Evolutionary conservation across 2,113 vertebrate genomes (phyloP).

Genomic region (Centrocercus urophasianus): DNA sequence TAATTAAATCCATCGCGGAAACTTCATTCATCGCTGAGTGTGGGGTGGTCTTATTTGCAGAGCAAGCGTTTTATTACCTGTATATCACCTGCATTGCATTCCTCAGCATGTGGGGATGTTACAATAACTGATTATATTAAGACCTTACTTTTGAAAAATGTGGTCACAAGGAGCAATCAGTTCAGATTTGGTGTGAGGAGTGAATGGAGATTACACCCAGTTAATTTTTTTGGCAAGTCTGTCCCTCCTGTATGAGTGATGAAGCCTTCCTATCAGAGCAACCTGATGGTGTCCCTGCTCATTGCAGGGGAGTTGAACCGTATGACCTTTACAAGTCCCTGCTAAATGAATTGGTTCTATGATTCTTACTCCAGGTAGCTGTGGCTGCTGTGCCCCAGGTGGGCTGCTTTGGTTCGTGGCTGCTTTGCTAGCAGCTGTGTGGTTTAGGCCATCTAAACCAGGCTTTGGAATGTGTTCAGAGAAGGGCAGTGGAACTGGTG

Average conservation of each 20-base stretch:
- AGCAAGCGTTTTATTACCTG: slow-evolving; percentile 24
- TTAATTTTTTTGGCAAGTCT: slow-evolving; percentile 38
- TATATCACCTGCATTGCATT: neutral
- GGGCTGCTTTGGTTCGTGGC: neutral
- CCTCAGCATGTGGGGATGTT: neutral
- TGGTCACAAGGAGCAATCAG: neutral
- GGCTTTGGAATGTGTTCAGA: too few species aligned
- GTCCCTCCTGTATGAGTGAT: neutral
- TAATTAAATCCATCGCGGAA: slow-evolving; percentile 44
- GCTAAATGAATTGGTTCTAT: too few species aligned
- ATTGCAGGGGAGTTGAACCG: too few species aligned
- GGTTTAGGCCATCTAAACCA: neutral
- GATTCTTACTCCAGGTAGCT: neutral
- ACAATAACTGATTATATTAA: slow-evolving; percentile 11
- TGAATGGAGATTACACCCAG: neutral
- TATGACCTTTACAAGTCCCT: too few species aligned
- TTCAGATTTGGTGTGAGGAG: neutral
- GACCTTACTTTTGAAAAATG: slow-evolving; percentile 34
- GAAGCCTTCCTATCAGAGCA: neutral
- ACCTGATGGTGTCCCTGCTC: too few species aligned
- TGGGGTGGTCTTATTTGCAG: neutral
- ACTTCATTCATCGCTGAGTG: neutral
- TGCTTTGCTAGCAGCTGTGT: neutral
- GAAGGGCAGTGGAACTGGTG: too few species aligned
- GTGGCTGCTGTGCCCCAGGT: neutral